phyloP scores from a whole-genome alignment of 1,140 invertebrate species.

The Diabrotica undecimpunctata region DNA sequence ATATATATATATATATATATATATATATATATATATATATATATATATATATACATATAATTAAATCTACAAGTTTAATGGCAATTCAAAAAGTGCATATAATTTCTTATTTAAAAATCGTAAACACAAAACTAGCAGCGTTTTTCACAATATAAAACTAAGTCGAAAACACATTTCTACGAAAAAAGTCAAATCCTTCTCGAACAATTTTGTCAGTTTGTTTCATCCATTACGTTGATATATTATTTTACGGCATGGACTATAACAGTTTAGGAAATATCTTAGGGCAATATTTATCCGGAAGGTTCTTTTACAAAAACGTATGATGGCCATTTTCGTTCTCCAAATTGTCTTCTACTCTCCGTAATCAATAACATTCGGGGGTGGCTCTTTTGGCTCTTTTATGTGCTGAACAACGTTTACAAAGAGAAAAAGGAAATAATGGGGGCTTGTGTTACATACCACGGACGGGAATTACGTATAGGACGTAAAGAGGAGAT shows the following conservation, averaged over 20 bases:
- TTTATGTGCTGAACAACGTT: neutral
- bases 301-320: conserved; percentile 6
- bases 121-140: no score
- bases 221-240: conserved; percentile 8
- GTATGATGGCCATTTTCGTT: conserved; percentile 12
- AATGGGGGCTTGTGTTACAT: neutral
- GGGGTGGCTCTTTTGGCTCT: conserved; percentile 3
- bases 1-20: no score
- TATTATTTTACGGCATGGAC: conserved; percentile 9
- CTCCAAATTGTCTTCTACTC: conserved; percentile 9
- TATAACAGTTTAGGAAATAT: conserved; percentile 13
- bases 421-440: conserved; percentile 2
- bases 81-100: no score
- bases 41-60: no score
- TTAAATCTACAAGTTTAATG: no score
- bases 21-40: no score
- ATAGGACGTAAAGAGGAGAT: no score
- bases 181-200: neutral
- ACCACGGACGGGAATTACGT: neutral
- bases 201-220: neutral
- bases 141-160: no score
- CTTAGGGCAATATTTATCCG: conserved; percentile 13
- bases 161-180: neutral
- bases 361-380: conserved; percentile 12
- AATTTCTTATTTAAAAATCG: no score